Conservation (phyloP, 2,113 vertebrate species). For the Ariopsis seemanni region DNA sequence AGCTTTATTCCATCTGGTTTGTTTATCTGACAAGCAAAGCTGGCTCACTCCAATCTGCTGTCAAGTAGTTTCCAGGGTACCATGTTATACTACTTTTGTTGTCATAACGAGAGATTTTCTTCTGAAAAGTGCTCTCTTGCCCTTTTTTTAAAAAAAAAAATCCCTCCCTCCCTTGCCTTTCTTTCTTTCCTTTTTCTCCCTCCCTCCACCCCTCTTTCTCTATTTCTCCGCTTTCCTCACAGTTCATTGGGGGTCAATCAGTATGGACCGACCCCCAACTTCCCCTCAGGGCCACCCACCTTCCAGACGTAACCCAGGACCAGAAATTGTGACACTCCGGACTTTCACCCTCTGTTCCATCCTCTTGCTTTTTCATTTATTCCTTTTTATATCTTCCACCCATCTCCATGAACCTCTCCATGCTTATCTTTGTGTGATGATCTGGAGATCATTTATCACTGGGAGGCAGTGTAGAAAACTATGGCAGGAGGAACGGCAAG, state of each 20-base stretch:
- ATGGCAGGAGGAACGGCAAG: not conserved
- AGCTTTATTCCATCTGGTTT: constrained; percentile 46
- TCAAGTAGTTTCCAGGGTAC: constrained; percentile 71
- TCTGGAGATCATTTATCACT: constrained; percentile 31
- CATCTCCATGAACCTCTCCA: not conserved
- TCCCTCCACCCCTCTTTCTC: constrained; percentile 5
- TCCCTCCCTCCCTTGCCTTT: constrained; percentile 26
- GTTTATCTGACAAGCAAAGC: constrained; percentile 43
- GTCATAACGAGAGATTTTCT: constrained; percentile 63
- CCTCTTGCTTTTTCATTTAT: constrained; percentile 35
- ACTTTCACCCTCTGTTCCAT: constrained; percentile 13
- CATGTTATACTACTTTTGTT: constrained; percentile 71
- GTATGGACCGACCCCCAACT: constrained; percentile 39
- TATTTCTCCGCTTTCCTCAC: constrained; percentile 17
- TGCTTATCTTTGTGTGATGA: constrained; percentile 20
- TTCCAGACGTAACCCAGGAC: constrained; percentile 40
- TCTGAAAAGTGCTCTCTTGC: constrained; percentile 33
- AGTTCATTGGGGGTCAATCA: constrained; percentile 61
- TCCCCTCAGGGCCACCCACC: constrained; percentile 57
- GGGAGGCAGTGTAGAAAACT: not conserved
- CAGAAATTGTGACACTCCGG: constrained; percentile 41
- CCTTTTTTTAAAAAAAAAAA: constrained; percentile 33
- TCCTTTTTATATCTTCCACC: not conserved
- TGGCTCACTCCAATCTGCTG: constrained; percentile 43
- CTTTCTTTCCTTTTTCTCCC: constrained; percentile 54